These are phyloP conservation scores for Danionella dracula DNA, from an alignment of 2,797 vertebrate genomes.

Conservation along the genomic window DNA sequence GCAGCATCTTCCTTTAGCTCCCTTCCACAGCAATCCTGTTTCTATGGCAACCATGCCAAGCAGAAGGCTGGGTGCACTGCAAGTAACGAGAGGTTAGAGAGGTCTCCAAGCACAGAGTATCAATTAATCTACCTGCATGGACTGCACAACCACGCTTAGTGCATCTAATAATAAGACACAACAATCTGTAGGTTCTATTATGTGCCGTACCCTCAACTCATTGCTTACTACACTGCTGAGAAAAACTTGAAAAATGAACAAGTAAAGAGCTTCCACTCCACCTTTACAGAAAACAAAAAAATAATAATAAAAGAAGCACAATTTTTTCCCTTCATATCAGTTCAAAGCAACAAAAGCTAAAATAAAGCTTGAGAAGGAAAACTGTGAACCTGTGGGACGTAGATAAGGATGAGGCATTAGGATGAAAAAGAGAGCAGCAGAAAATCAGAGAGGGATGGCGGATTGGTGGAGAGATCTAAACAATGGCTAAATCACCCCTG, in stretches of 20 bases:
- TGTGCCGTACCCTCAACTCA: background rate
- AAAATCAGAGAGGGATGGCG: constrained; percentile 12
- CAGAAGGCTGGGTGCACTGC: constrained; percentile 60
- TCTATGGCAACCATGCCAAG: constrained; percentile 69
- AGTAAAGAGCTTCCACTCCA: constrained; percentile 30
- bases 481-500: constrained; percentile 42
- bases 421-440: constrained; percentile 3
- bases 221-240: constrained; percentile 44
- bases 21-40: constrained; percentile 57
- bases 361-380: constrained; percentile 36
- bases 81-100: constrained; percentile 53
- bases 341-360: constrained; percentile 27
- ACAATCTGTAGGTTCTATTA: constrained; percentile 17
- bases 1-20: constrained; percentile 50
- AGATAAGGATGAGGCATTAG: constrained; percentile 44
- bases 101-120: constrained; percentile 31
- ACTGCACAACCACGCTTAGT: constrained; percentile 14
- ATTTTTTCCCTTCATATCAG: constrained; percentile 33
- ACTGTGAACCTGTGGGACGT: constrained; percentile 28
- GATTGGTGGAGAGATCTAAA: constrained; percentile 22
- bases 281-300: background rate
- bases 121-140: constrained; percentile 39
- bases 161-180: constrained; percentile 18
- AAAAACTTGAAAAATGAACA: background rate
- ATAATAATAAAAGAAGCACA: constrained; percentile 14